Evolutionary conservation across 53 echinoderm and acorn worm species (phyloP).

Genomic region (Paracentrotus lividus): DNA sequence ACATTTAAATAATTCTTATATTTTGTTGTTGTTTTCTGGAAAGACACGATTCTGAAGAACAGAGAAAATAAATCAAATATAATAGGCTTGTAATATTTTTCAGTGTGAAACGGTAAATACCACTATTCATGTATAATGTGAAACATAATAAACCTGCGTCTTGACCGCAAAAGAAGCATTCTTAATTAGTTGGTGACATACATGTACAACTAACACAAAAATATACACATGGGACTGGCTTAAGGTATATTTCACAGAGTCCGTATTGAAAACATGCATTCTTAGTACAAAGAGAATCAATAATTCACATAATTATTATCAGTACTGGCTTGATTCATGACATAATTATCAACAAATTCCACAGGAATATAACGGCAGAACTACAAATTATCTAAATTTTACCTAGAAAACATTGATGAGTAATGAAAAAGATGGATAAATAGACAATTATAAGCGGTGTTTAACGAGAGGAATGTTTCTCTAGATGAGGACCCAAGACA

Average conservation of each 20-base stretch:
- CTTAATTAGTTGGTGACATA: neutral
- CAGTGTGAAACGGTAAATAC: neutral
- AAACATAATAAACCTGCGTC: neutral
- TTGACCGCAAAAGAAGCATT: neutral
- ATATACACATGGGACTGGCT: slow-evolving; percentile 12
- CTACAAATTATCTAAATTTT: neutral
- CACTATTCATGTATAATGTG: neutral
- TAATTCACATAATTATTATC: slow-evolving; percentile 28
- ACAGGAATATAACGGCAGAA: slow-evolving; percentile 1
- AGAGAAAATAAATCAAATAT: neutral
- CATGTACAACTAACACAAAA: neutral
- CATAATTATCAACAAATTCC: neutral
- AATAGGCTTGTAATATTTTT: neutral
- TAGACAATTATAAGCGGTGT: neutral
- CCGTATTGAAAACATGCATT: neutral
- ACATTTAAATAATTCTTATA: neutral
- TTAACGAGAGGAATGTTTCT: neutral
- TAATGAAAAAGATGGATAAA: slow-evolving; percentile 6
- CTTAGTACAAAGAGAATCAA: slow-evolving; percentile 19
- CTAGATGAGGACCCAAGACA: neutral
- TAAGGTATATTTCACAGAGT: neutral
- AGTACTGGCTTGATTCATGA: slow-evolving; percentile 49
- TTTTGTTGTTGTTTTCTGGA: neutral
- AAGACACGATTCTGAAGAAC: neutral
- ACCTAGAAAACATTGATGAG: neutral